Evolutionary conservation across 2,113 vertebrate genomes (phyloP).

Genomic region (Bambusicola thoracicus): DNA sequence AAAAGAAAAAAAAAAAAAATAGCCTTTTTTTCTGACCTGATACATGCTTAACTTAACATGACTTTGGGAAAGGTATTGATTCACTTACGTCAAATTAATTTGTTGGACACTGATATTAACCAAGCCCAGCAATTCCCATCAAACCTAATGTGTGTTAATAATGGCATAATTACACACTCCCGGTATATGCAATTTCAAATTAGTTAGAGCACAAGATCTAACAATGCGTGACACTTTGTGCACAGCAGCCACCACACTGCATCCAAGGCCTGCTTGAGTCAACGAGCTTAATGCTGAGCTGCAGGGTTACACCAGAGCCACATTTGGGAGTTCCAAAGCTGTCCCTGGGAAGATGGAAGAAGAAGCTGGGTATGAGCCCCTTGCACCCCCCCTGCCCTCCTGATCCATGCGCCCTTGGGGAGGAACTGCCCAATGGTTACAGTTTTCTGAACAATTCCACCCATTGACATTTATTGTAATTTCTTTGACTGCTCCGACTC

Average conservation of each 20-base stretch:
- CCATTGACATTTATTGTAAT: neutral
- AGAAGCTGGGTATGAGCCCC: neutral
- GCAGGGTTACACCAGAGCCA: rapidly evolving
- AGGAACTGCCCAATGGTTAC: neutral
- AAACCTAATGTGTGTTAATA: neutral
- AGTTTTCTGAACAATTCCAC: neutral
- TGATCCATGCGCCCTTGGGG: neutral
- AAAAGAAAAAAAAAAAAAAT: neutral
- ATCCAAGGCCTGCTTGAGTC: neutral
- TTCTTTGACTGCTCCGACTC: neutral
- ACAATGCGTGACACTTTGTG: neutral
- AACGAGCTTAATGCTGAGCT: neutral
- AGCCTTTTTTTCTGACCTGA: neutral
- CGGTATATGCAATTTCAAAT: neutral
- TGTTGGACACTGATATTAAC: neutral
- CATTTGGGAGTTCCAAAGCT: neutral
- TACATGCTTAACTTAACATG: neutral
- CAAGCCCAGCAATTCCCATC: neutral
- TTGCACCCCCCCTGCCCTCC: neutral
- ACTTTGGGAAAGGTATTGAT: neutral
- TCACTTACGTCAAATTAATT: neutral
- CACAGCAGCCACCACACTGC: neutral
- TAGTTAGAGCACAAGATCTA: neutral
- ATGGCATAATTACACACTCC: neutral
- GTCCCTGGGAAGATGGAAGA: neutral